These are phyloP conservation scores for Adela reaumurella DNA, from an alignment of 2,888 invertebrate species.

Conservation along the genomic window DNA sequence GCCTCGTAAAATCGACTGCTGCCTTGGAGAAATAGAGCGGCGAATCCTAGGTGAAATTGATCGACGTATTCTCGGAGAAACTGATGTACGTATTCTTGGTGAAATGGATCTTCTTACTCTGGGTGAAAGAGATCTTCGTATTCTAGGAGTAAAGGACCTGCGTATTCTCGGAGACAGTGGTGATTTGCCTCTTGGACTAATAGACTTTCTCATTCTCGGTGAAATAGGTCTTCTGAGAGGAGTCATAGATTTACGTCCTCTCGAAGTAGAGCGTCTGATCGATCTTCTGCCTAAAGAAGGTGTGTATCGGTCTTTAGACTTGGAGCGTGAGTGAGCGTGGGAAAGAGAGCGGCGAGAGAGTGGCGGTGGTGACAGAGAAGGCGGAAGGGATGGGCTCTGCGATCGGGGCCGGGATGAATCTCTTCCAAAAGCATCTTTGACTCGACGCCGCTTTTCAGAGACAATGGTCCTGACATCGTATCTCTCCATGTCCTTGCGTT, in stretches of 20 bases:
- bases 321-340: constrained; percentile 17
- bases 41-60: constrained; percentile 10
- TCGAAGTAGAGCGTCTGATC: constrained; percentile 8
- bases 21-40: constrained; percentile 14
- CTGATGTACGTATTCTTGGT: constrained; percentile 13
- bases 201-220: constrained; percentile 6
- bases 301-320: constrained; percentile 12
- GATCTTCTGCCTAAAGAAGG: constrained; percentile 9
- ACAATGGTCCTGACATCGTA: constrained; percentile 81
- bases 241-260: constrained; percentile 18
- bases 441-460: constrained; percentile 61
- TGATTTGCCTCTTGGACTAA: background rate
- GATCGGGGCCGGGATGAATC: constrained; percentile 51
- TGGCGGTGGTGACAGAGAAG: constrained; percentile 13
- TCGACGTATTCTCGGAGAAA: constrained; percentile 19
- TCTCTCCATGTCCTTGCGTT: constrained; percentile 74
- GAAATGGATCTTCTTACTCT: constrained; percentile 10
- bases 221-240: constrained; percentile 12
- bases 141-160: constrained; percentile 10
- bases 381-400: constrained; percentile 18
- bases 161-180: constrained; percentile 13
- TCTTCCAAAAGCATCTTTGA: constrained; percentile 76
- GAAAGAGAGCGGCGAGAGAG: constrained; percentile 16
- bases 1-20: constrained; percentile 12
- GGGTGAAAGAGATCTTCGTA: constrained; percentile 10